Conservation (phyloP, 2,797 vertebrate species). For the Pempheris klunzingeri region DNA sequence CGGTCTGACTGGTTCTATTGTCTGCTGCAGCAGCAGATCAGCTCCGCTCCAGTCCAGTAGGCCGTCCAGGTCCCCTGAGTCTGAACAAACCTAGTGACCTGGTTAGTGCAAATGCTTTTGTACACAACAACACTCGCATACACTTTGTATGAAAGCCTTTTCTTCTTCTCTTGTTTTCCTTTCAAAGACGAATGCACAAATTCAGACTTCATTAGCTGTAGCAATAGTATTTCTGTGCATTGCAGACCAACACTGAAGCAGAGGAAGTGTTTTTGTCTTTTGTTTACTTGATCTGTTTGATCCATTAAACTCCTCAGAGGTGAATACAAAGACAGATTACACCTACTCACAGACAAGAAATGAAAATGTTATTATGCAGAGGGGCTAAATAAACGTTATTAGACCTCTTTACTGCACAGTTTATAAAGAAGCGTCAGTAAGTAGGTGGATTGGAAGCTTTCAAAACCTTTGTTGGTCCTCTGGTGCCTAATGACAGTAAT, state of each 20-base stretch:
- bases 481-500: slow-evolving; percentile 51
- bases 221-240: background rate
- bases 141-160: background rate
- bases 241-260: background rate
- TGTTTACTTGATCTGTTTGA: slow-evolving; percentile 10
- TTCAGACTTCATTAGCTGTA: background rate
- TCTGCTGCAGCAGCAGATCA: slow-evolving; percentile 41
- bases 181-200: background rate
- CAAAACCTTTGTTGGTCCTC: slow-evolving; percentile 46
- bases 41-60: slow-evolving; percentile 38
- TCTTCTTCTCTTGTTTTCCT: background rate
- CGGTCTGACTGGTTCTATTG: slow-evolving; percentile 58
- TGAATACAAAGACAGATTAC: slow-evolving; percentile 30
- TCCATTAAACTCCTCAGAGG: background rate
- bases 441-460: slow-evolving; percentile 32
- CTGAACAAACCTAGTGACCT: slow-evolving; percentile 42
- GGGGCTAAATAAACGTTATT: slow-evolving; percentile 64
- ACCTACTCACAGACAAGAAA: slow-evolving; percentile 39
- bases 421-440: slow-evolving; percentile 52
- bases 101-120: slow-evolving; percentile 15
- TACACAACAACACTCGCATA: slow-evolving; percentile 5
- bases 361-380: slow-evolving; percentile 67
- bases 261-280: background rate
- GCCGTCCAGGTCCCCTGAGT: slow-evolving; percentile 16
- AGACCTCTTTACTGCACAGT: slow-evolving; percentile 59